phyloP scores from a whole-genome alignment of 2,113 vertebrate species.

The Dicrurus megarhynchus region DNA sequence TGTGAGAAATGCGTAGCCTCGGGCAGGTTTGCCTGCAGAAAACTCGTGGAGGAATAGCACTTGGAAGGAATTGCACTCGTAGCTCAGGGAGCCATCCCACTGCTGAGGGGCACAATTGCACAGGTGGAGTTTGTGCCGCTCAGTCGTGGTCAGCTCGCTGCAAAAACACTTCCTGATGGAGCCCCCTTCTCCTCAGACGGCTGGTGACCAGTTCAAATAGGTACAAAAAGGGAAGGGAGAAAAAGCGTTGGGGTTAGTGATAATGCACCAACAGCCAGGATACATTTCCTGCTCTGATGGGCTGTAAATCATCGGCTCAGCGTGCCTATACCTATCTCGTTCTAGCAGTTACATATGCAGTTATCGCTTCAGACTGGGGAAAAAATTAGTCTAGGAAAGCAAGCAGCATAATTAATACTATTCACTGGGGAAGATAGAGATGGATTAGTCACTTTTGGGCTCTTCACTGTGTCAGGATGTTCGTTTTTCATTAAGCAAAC shows the following conservation, averaged over 20 bases:
- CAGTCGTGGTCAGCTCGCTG: neutral
- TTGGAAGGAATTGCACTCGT: neutral
- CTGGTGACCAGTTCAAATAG: neutral
- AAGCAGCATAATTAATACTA: slow-evolving; percentile 47
- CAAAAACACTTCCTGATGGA: neutral
- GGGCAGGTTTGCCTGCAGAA: neutral
- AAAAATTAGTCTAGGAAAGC: slow-evolving; percentile 34
- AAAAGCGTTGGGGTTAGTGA: neutral
- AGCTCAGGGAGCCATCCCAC: neutral
- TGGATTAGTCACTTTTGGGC: slow-evolving; percentile 53
- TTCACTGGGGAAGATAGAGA: slow-evolving; percentile 21
- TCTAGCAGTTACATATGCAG: neutral
- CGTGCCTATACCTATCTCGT: neutral
- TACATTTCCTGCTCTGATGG: neutral
- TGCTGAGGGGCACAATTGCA: neutral
- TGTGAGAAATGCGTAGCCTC: neutral
- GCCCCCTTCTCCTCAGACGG: neutral
- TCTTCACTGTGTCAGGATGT: slow-evolving; percentile 30
- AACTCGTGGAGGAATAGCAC: neutral
- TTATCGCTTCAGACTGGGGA: slow-evolving; percentile 9
- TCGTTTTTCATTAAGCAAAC: slow-evolving; percentile 41
- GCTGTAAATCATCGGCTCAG: neutral
- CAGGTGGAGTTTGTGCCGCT: neutral
- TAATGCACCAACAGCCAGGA: neutral
- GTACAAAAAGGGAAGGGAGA: accelerated